A percentile compares a stretch with the other conserved stretches of the same genome.
Conservation (phyloP, 2,113 vertebrate genomes). For the Hystrix brachyura region DNA sequence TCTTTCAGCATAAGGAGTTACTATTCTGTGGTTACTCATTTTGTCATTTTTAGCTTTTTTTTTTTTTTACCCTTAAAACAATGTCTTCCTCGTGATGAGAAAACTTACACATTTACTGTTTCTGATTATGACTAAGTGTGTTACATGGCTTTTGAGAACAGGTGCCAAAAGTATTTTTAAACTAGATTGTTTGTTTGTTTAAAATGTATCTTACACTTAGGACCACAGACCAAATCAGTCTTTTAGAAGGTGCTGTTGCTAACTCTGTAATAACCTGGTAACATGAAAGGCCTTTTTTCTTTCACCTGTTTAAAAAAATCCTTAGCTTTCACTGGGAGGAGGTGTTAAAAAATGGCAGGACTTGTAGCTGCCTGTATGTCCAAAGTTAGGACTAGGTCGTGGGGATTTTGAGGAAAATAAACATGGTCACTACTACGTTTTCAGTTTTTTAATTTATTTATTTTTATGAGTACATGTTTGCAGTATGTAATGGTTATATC, state of each 20-base stretch:
- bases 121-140: slow-evolving; percentile 59
- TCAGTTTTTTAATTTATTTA: not conserved
- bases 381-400: slow-evolving; percentile 60
- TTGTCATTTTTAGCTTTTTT: slow-evolving; percentile 16
- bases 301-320: not conserved
- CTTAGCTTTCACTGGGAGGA: slow-evolving; percentile 54
- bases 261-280: slow-evolving; percentile 50
- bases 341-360: not conserved
- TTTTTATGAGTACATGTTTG: not conserved
- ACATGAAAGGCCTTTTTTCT: not conserved
- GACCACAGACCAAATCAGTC: slow-evolving; percentile 49
- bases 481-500: not conserved
- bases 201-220: slow-evolving; percentile 49
- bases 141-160: slow-evolving; percentile 54
- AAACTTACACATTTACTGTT: slow-evolving; percentile 50
- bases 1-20: slow-evolving; percentile 63
- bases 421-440: slow-evolving; percentile 57
- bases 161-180: slow-evolving; percentile 60
- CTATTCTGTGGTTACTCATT: slow-evolving; percentile 58
- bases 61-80: slow-evolving; percentile 22
- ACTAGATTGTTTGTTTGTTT: slow-evolving; percentile 56
- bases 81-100: slow-evolving; percentile 56
- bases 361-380: slow-evolving; percentile 5
- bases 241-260: slow-evolving; percentile 69
- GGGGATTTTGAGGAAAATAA: slow-evolving; percentile 69